phyloP scores from a whole-genome alignment of 2,888 invertebrate species.

The Eupithecia subfuscata region DNA sequence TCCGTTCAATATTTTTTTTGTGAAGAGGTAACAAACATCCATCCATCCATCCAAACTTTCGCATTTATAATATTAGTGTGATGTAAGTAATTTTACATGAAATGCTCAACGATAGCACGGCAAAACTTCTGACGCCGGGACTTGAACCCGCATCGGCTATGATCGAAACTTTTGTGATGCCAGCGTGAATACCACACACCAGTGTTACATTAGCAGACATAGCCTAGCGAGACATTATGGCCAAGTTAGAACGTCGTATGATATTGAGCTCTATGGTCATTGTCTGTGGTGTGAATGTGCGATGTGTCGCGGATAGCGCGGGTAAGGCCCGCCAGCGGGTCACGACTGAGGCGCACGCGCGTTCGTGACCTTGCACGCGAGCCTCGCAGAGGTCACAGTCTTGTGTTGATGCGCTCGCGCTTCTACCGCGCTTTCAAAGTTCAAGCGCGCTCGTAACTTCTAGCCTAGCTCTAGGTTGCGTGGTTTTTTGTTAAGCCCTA shows the following conservation, averaged over 20 bases:
- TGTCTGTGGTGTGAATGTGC: slow-evolving; percentile 65
- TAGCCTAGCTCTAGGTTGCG: slow-evolving; percentile 25
- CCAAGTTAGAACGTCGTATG: slow-evolving; percentile 52
- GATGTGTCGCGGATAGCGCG: slow-evolving; percentile 47
- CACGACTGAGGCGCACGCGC: slow-evolving; percentile 82
- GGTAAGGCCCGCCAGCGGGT: slow-evolving; percentile 77
- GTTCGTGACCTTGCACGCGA: slow-evolving; percentile 83
- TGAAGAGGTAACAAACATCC: too few relatives aligned
- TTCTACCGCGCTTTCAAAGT: slow-evolving; percentile 65
- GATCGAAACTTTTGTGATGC: background rate
- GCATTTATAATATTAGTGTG: too few relatives aligned
- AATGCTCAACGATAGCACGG: too few relatives aligned
- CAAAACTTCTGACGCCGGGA: too few relatives aligned
- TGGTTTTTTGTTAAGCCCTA: background rate
- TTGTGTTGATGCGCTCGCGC: slow-evolving; percentile 74
- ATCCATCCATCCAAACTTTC: too few relatives aligned
- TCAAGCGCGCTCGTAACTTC: slow-evolving; percentile 45
- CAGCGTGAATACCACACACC: slow-evolving; percentile 52
- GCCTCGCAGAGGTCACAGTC: slow-evolving; percentile 78
- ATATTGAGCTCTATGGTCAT: slow-evolving; percentile 73
- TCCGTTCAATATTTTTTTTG: too few relatives aligned
- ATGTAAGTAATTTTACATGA: too few relatives aligned
- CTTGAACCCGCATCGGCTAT: background rate
- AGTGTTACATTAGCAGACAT: slow-evolving; percentile 61
- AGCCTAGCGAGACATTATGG: slow-evolving; percentile 60